Evolutionary conservation across 2,888 invertebrate genomes (phyloP), one percentile per base, ranked within the genome.

Genomic region (Drosophila hamatofila): DNA sequence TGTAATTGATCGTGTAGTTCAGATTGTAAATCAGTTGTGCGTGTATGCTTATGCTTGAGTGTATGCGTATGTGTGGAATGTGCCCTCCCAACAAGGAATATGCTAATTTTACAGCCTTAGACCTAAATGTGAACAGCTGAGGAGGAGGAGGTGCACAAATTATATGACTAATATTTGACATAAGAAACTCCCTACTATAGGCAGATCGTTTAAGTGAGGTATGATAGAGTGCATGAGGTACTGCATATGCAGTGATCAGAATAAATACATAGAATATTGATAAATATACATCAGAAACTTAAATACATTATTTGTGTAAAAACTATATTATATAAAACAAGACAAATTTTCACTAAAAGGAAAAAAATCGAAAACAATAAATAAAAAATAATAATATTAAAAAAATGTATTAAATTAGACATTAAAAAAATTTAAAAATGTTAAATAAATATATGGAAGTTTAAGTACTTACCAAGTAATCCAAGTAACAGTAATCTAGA

Each of bases 1-100:
- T 64, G 63, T 78, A 69, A 75, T 69, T 78, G 78, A 78, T 78
- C 66, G 78, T 66, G 58, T 69, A 75, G 65, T 37, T 63, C 51
- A 78, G 78, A 78, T 68, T 55, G 59, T 71, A 65, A 67, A 74
- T 78, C 62, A 69, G 49, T 49, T 65, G 39, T 52, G 57, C 25
- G 54, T 18, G 72, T 49, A 12, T 48, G 46, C n/a, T 25, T 48
- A n/a, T n/a, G n/a, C n/a, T n/a, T n/a, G n/a, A n/a, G 27, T 30
- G 4, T 33, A n/a, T n/a, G 75, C 62, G 25, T 44, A 35, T 23
- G 41, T 14, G 62, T 37, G 72, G 76, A 67, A 67, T 72, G 72
- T 51, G 51, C 44, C 51, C 76, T 56, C 76, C 64, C 64, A 64
- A 56, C 23, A 30, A 58, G 63, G 44, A 55, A 60, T 63, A 66